phyloP scores from a whole-genome alignment of 1,140 invertebrate genomes.

The Bombus fervidus region DNA sequence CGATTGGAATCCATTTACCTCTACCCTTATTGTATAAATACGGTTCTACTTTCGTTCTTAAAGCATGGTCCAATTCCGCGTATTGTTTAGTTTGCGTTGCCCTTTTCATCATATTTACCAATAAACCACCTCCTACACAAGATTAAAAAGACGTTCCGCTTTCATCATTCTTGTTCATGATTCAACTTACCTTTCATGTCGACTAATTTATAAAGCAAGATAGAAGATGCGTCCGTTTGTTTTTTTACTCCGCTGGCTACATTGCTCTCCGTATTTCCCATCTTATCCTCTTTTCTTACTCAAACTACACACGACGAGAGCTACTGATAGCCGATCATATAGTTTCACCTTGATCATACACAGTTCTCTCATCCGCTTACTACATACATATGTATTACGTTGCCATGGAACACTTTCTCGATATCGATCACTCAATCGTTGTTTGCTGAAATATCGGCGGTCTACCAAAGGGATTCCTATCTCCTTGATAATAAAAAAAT shows the following conservation, averaged over 20 bases:
- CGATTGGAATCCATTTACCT: constrained; percentile 94
- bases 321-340: neutral
- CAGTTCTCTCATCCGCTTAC: neutral
- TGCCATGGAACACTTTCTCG: constrained; percentile 41
- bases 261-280: constrained; percentile 97
- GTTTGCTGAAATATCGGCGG: neutral
- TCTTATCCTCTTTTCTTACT: constrained; percentile 69
- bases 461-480: neutral
- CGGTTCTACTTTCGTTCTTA: constrained; percentile 94
- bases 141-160: neutral
- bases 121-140: constrained; percentile 90
- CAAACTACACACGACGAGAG: neutral
- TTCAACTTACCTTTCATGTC: constrained; percentile 89
- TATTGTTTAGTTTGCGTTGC: constrained; percentile 94
- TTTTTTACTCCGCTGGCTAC: constrained; percentile 96
- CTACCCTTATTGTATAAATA: constrained; percentile 97
- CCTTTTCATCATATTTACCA: constrained; percentile 97
- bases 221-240: constrained; percentile 91
- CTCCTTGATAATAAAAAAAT: neutral
- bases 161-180: constrained; percentile 22
- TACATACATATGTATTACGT: constrained; percentile 13
- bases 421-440: constrained; percentile 52
- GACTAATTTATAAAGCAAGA: constrained; percentile 92
- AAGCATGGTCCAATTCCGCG: constrained; percentile 93
- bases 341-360: neutral